Base-by-base conservation (phyloP, 2,113 vertebrate species). In the Pluvialis apricaria region DNA sequence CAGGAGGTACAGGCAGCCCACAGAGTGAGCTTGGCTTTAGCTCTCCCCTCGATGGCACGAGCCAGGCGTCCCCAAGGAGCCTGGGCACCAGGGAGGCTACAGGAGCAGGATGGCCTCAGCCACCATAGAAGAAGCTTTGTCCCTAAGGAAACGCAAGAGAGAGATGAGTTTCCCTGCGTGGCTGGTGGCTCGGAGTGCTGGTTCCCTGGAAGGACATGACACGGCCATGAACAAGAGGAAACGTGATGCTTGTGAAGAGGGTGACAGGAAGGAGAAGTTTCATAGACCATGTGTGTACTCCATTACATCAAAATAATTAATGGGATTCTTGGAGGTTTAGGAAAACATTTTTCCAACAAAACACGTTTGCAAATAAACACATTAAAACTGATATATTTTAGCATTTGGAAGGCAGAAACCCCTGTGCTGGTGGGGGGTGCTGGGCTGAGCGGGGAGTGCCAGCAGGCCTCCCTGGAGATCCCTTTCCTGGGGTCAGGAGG, bases 1-100 rank as follows among this genome's bases (percentile, higher is more conserved):
- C 65, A 78, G 77, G 38, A 68, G 47, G 7, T 32, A 40, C 40
- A n/a, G 0, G 0, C 68, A 82, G 21, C 16, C 24, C 6, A 26
- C 12, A 51, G 22, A 34, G 17, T 0, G 0, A 62, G 17, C 36
- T 68, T 83, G 26, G 20, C 15, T 79, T 91, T n/a, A 60, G 10
- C 28, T 51, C 57, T 31, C 10, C 21, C 13, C 21, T 45, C 0
- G 0, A 44, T 12, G 19, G 45, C 47, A 68, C 8, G 40, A 60
- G 34, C 0, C 2, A 75, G 32, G 29, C 1, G 0, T 21, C 13
- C 42, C 15, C 0, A 0, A 34, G 32, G 25, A 79, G n/a, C 54
- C 34, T 25, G 25, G 51, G 80, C 21, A 68, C 19, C 66, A 69
- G 32, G 8, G 40, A 73, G 16, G 40, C 60, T 65, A 31, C 20